Conservation (phyloP, 2,797 vertebrate species). For the Lepus townsendii region DNA sequence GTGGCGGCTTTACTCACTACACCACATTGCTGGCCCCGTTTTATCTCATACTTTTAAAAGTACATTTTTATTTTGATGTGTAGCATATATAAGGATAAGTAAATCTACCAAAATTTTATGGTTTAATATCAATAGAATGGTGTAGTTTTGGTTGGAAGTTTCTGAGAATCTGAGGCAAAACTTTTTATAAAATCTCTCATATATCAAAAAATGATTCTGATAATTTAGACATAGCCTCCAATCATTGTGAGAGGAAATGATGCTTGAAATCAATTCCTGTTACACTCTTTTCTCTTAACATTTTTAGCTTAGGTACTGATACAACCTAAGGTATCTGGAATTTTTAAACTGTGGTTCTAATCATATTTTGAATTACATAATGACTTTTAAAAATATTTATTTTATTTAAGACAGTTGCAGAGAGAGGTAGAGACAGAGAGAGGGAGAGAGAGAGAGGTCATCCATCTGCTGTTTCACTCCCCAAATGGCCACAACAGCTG, state of each 20-base stretch:
- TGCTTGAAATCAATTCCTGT: constrained; percentile 32
- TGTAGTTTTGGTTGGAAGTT: background rate
- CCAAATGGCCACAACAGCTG: too few relatives aligned
- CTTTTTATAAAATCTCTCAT: background rate
- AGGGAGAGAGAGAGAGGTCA: too few relatives aligned
- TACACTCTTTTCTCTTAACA: background rate
- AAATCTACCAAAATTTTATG: background rate
- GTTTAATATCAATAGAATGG: background rate
- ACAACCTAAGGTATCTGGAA: background rate
- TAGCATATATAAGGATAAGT: background rate
- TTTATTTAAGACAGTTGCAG: too few relatives aligned
- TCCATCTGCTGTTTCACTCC: too few relatives aligned
- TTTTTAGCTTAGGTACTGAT: background rate
- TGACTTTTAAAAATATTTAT: background rate
- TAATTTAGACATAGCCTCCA: background rate
- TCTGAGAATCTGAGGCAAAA: background rate
- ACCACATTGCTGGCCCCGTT: too few relatives aligned
- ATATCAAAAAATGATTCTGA: background rate
- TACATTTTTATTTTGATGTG: background rate
- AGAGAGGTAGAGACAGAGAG: too few relatives aligned
- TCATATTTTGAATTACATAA: background rate
- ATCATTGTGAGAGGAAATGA: background rate
- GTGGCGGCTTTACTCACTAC: too few relatives aligned
- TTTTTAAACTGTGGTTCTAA: background rate
- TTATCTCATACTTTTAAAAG: background rate